Conservation (phyloP, 2,113 vertebrate species). For the Erythrocebus patas region DNA sequence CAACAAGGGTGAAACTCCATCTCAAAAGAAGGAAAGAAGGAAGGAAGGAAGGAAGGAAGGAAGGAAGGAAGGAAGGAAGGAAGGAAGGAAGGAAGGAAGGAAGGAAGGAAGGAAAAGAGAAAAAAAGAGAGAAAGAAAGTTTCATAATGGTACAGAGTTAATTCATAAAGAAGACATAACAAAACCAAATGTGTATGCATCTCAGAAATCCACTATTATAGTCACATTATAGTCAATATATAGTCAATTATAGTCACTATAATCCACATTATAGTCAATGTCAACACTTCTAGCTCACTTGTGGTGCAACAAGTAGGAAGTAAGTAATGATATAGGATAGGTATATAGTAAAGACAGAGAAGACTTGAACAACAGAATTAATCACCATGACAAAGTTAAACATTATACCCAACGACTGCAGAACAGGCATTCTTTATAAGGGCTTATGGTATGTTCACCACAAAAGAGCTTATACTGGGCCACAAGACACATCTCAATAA, state of each 20-base stretch:
- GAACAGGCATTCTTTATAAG: background rate
- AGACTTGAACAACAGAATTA: background rate
- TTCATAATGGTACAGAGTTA: background rate
- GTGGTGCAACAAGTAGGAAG: background rate
- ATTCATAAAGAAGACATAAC: background rate
- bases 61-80: fast-evolving
- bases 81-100: too few species aligned
- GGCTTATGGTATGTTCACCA: background rate
- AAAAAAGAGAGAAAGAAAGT: too few species aligned
- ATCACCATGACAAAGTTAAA: background rate
- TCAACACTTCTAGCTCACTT: background rate
- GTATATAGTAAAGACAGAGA: background rate
- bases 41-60: background rate
- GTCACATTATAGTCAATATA: too few species aligned
- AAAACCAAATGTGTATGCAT: background rate
- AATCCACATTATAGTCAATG: background rate
- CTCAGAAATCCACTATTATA: background rate
- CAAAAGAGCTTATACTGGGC: background rate
- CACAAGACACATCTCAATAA: background rate
- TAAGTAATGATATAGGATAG: background rate
- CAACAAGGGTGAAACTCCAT: too few species aligned
- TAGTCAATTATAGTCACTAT: too few species aligned
- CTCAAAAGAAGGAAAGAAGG: background rate
- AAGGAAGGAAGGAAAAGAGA: fast-evolving
- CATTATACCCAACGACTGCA: background rate